Percentiles rank a stretch among this genome's conserved stretches.
Conservation (phyloP, 2,888 invertebrate genomes). For the Drosophila niveifrons region DNA sequence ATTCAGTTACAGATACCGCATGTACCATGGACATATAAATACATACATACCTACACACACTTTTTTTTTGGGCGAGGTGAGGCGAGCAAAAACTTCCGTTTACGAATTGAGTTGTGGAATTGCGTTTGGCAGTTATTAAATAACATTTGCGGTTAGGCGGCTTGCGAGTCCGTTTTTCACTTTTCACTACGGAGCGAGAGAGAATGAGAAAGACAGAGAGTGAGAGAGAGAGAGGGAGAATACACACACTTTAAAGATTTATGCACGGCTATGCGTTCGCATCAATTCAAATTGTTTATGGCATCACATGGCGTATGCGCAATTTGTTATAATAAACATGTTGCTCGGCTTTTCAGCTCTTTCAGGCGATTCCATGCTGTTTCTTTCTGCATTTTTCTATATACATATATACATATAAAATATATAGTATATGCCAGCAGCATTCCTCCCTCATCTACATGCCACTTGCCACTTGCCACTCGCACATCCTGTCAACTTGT, state of each 20-base stretch:
- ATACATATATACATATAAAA: no score
- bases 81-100: conserved; percentile 13
- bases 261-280: conserved; percentile 33
- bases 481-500: conserved; percentile 71
- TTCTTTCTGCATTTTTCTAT: background rate
- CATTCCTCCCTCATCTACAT: no score
- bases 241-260: conserved; percentile 60
- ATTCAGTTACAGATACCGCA: conserved; percentile 3
- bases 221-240: no score
- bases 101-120: conserved; percentile 20
- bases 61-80: background rate
- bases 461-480: conserved; percentile 3
- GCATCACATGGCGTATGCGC: conserved; percentile 77
- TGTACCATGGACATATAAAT: background rate
- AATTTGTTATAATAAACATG: conserved; percentile 81
- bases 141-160: conserved; percentile 49
- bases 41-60: no score
- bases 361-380: background rate
- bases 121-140: conserved; percentile 56
- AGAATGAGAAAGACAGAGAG: no score
- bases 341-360: conserved; percentile 61
- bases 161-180: conserved; percentile 6
- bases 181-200: no score
- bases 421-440: no score
- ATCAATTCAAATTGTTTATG: conserved; percentile 73